phyloP scores from a whole-genome alignment of 1,140 invertebrate species.

The Drosophila athabasca region DNA sequence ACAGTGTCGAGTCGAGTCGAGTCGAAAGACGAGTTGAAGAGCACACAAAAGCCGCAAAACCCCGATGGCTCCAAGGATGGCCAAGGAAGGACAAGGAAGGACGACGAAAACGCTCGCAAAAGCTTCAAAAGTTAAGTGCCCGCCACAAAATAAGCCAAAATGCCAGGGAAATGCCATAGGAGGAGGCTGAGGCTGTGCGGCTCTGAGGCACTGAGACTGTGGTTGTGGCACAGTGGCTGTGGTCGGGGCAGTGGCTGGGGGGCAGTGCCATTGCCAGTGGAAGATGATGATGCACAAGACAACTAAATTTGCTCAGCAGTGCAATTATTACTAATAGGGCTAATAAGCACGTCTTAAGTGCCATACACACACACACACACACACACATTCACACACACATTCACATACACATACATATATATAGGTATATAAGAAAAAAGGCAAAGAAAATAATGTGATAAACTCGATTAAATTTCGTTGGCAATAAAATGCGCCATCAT shows the following conservation, averaged over 20 bases:
- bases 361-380: constrained; percentile 19
- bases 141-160: constrained; percentile 40
- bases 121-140: constrained; percentile 53
- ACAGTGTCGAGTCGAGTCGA: background rate
- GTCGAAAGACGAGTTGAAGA: background rate
- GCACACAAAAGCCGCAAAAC: constrained; percentile 38
- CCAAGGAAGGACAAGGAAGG: constrained; percentile 4
- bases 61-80: constrained; percentile 14
- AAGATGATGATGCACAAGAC: constrained; percentile 56
- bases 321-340: constrained; percentile 80
- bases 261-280: background rate
- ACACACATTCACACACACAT: constrained; percentile 1
- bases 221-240: background rate
- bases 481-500: constrained; percentile 78
- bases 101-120: background rate
- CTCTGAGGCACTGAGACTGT: no score
- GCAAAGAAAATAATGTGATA: constrained; percentile 60
- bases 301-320: constrained; percentile 77
- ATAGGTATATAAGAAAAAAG: background rate
- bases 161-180: constrained; percentile 12
- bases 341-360: constrained; percentile 78
- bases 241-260: background rate
- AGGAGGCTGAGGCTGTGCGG: background rate
- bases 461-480: constrained; percentile 76
- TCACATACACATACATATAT: background rate